Conservation (phyloP, 2,797 vertebrate species). For the Tauraco hartlaubi region DNA sequence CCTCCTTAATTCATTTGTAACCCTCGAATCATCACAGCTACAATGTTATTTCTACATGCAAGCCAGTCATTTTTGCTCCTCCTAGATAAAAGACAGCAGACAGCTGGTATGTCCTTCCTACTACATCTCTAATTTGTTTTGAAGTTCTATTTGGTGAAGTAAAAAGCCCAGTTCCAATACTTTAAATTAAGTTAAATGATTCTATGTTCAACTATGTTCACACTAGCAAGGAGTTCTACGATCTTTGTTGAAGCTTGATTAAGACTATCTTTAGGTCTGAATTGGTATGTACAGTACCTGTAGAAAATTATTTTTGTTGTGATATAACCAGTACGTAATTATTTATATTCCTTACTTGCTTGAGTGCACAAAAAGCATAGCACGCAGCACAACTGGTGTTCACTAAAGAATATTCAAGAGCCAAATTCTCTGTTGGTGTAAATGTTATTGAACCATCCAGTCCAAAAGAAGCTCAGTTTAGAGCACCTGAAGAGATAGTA, state of each 20-base stretch:
- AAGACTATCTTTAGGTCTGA: constrained; percentile 40
- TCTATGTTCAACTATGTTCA: constrained; percentile 39
- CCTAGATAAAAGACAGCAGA: constrained; percentile 9
- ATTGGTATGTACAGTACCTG: neutral
- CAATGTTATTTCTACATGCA: neutral
- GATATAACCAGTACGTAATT: constrained; percentile 30
- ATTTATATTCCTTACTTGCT: constrained; percentile 41
- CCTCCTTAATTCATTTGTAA: neutral
- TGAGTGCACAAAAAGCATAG: constrained; percentile 27
- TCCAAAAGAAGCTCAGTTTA: neutral
- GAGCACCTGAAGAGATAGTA: neutral
- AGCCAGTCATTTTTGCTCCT: neutral
- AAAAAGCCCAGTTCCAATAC: constrained; percentile 38
- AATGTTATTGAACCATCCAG: neutral
- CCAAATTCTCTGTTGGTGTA: neutral
- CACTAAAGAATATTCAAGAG: neutral
- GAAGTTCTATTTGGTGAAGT: constrained; percentile 32
- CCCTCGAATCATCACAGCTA: neutral
- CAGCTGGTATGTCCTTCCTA: neutral
- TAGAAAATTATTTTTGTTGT: constrained; percentile 53
- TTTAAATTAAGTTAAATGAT: constrained; percentile 62
- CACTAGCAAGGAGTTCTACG: constrained; percentile 30
- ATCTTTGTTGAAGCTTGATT: constrained; percentile 60
- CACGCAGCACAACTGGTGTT: neutral
- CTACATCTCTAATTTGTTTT: constrained; percentile 37